Base-by-base conservation (phyloP, 2,797 vertebrate genomes). In the Sebastes nivosus region DNA sequence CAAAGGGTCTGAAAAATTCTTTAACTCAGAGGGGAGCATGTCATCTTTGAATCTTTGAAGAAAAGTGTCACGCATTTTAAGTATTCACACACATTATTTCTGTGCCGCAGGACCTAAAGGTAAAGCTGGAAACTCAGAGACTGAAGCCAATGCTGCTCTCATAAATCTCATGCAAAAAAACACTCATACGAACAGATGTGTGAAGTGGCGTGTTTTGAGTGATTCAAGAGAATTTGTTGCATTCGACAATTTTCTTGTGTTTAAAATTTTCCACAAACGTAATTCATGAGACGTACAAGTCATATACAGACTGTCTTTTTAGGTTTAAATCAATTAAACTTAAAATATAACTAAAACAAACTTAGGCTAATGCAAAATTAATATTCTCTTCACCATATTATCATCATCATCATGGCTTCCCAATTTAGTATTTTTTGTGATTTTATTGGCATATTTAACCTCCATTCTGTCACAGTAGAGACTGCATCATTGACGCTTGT, bases 1-100 rank as follows among this genome's bases (percentile, higher is more conserved):
- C 2, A 25, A 70, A 6, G 5, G 52, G 57, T 46, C 66, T 36
- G 22, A 50, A 61, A n/a, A 67, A 24, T 34, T 18, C 6, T 70
- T 36, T 29, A 32, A 72, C 32, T 67, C 22, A 0, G 36, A 67
- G 42, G 65, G 22, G 9, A 76, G 24, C 27, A 10, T n/a, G 61
- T 59, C 63, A 18, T 72, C 38, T 75, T 42, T 55, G 18, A 71
- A 18, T 66, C 67, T 75, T 29, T 72, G 46, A 63, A 72, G 52
- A 18, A 46, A 59, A 29, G 24, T 2, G n/a, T 63, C 61, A 68
- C 9, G 1, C 4, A 29, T 72, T 22, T 25, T 3, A 38, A 38
- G 13, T 29, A 27, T 69, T 75, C 24, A 68, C 16, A 46, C 63
- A 27, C 4, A 54, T 20, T 64, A 50, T 42, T 50, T 69, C n/a